Base-by-base conservation (phyloP, 2,888 invertebrate genomes). In the Agonopterix alstromeriana region DNA sequence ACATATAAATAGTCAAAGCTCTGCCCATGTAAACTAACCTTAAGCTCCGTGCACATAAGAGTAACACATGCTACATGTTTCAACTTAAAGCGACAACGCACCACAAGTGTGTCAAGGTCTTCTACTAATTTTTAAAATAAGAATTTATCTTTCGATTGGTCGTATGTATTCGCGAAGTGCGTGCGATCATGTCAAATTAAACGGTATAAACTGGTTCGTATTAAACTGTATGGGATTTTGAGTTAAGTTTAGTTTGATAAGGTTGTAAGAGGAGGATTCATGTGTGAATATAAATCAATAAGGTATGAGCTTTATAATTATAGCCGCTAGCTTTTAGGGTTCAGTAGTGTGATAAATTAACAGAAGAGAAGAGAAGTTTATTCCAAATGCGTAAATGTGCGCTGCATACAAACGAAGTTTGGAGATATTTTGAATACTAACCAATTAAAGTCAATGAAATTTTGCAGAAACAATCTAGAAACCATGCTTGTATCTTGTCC, bases 101-200 rank as follows among this genome's bases (percentile, higher is more conserved):
- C 77, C 65, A 61, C 67, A 83, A 69, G 67, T 60, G 62, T 81
- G 84, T 82, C 84, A 85, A 70, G 85, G 85, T 60, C 72, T 61
- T 45, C 84, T 67, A 84, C 82, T 80, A 80, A 77, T 83, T 83
- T 82, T 83, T 82, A 71, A 75, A 73, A 61, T 57, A 65, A 70
- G 63, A 70, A 63, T 63, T 47, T 35, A 58, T 63, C 63, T 63
- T 67, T 62, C 57, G 60, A 65, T 65, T 65, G 64, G 54, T 56
- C 53, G 45, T 49, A 52, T 45, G 52, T 55, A 42, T 46, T 47
- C 43, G 47, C 36, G 42, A 48, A 49, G 48, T 11, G n/a, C 43
- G 36, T 57, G 54, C 53, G 55, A 63, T 63, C 55, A 42, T 68
- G 53, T 67, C 65, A 27, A 41, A 57, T 11, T 47, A 14, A 41